Evolutionary conservation across 2,888 invertebrate genomes (phyloP), one percentile per base, ranked within the genome.

Genomic region (Napeogenes sylphis): DNA sequence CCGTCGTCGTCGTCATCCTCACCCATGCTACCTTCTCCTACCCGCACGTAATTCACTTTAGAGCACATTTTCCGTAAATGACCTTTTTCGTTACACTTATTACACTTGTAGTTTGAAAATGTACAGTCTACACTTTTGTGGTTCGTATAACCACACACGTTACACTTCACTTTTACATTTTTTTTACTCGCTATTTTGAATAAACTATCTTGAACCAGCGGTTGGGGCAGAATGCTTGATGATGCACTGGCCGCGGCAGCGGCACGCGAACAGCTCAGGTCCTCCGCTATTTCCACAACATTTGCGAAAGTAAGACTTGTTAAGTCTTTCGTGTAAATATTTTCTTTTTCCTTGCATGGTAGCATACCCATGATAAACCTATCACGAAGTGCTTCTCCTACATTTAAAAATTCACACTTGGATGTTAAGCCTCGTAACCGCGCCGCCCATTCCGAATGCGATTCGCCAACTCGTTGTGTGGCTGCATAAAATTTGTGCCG

Each of bases 271-370:
- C 72, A 60, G 10, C 67, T 61, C 5, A 71, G 56, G 57, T 64
- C 70, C 59, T 73, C 71, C 10, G 74, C 74, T 4, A 73, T 6
- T 45, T 73, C 71, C 21, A 72, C 67, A 4, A 70, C 75, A 58
- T 70, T 73, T 0, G 64, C 59, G 21, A 74, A 59, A 0, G 73
- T 74, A 14, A 75, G 55, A 2, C 63, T 67, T 0, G 61, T 47
- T 0, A 71, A 8, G 14, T 71, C 68, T 45, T 71, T 67, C 2
- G 68, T 65, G 58, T 68, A 75, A 32, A 75, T 45, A 59, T 73
- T 73, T 4, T 73, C 71, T 6, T 67, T 67, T 35, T 74, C 75
- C 2, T 56, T 55, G 6, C 73, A 70, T 45, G 71, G 56, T 45
- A 58, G 42, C 74, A 73, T 70, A 0, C 71, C 71, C 69, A 71